A percentile compares a stretch with the other conserved stretches of the same genome.
phyloP scores from a whole-genome alignment of 2,888 invertebrate genomes.

The Nowickia ferox region DNA sequence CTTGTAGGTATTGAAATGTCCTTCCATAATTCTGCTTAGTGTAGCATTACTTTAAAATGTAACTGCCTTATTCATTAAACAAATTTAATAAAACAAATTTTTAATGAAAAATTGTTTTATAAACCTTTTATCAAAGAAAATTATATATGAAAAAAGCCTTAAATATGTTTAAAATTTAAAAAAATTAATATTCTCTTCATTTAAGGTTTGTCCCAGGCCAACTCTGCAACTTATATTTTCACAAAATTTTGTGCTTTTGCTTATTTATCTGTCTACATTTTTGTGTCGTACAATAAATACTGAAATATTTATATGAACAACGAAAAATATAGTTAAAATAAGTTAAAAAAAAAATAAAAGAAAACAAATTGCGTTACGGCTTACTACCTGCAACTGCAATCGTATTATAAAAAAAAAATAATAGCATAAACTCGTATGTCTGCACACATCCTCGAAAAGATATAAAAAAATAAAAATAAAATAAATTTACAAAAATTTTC shows the following conservation, averaged over 20 bases:
- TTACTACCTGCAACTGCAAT: constrained; percentile 66
- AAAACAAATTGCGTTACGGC: constrained; percentile 46
- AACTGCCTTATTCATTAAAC: no score
- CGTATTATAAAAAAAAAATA: constrained; percentile 55
- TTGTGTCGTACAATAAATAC: constrained; percentile 56
- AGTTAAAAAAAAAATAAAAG: constrained; percentile 6
- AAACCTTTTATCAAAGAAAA: no score
- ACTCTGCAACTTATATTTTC: background rate
- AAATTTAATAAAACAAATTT: no score
- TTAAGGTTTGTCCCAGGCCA: background rate
- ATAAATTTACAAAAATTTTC: constrained; percentile 58
- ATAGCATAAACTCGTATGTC: constrained; percentile 51
- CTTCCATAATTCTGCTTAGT: no score
- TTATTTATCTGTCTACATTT: constrained; percentile 53
- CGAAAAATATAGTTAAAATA: constrained; percentile 12
- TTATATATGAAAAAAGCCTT: no score
- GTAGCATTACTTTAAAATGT: no score
- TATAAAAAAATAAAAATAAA: background rate
- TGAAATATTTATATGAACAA: constrained; percentile 45
- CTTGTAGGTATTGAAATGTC: no score
- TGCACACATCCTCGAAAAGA: constrained; percentile 41
- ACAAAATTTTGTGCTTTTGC: background rate
- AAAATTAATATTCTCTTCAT: background rate
- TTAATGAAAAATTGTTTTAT: no score
- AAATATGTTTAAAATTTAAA: background rate